These are phyloP conservation scores for Mesorhabditis sp. DNA, from an alignment of 2,888 invertebrate genomes.

Conservation along the genomic window DNA sequence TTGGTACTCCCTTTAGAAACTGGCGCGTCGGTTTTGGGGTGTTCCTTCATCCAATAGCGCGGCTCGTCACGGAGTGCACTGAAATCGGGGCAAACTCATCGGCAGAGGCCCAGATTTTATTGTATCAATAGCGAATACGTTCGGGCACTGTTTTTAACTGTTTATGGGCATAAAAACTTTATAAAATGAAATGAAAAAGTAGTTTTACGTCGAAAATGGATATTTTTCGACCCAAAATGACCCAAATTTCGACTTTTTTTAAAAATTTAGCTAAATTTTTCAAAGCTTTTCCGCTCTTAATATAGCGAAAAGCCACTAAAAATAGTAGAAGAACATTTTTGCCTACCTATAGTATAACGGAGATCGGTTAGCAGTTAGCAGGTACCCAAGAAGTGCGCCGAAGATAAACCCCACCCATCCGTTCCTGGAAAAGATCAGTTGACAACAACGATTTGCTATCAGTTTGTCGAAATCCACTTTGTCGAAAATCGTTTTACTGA, in stretches of 20 bases:
- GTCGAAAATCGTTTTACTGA: too few relatives aligned
- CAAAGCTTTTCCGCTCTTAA: too few relatives aligned
- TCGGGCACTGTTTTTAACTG: too few relatives aligned
- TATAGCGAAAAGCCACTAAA: background rate
- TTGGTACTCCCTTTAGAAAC: background rate
- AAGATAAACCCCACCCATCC: background rate
- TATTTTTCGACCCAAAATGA: too few relatives aligned
- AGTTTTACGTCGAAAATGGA: too few relatives aligned
- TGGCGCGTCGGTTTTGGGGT: background rate
- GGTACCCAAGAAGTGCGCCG: background rate
- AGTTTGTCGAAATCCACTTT: too few relatives aligned
- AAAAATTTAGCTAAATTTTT: too few relatives aligned
- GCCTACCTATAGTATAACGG: background rate
- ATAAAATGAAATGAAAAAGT: too few relatives aligned
- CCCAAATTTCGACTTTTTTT: too few relatives aligned
- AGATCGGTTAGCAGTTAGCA: background rate
- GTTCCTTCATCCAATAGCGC: background rate
- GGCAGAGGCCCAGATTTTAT: background rate
- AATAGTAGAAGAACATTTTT: background rate
- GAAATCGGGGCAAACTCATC: background rate
- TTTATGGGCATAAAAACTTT: too few relatives aligned
- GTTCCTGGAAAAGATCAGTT: background rate
- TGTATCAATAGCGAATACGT: background rate
- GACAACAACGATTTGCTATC: too few relatives aligned
- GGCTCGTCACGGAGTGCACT: background rate